Evolutionary conservation across 2,113 vertebrate species (phyloP).

Genomic region (Rhabdornis inornatus): DNA sequence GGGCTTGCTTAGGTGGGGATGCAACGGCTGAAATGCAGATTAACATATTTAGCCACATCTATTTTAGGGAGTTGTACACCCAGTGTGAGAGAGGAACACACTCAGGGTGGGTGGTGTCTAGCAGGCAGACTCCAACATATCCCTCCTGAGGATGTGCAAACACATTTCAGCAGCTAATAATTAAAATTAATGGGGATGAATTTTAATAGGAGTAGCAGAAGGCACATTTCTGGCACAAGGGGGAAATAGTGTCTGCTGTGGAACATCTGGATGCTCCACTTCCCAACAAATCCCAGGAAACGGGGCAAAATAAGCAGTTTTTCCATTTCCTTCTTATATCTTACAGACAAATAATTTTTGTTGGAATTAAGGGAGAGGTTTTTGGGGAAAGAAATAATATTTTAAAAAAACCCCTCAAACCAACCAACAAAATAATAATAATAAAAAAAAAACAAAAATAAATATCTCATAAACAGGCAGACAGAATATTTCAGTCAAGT

Average conservation of each 20-base stretch:
- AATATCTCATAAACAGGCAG: not conserved
- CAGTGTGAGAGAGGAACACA: not conserved
- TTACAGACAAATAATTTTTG: not conserved
- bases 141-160: not conserved
- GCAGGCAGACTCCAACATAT: not conserved
- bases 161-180: slow-evolving; percentile 11
- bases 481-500: not conserved
- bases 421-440: not conserved
- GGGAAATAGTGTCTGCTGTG: not conserved
- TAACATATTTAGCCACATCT: not conserved
- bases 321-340: not conserved
- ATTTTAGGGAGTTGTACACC: not conserved
- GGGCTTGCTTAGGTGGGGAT: not conserved
- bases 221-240: not conserved
- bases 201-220: slow-evolving; percentile 10
- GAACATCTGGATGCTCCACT: not conserved
- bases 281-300: not conserved
- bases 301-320: not conserved
- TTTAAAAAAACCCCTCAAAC: not conserved
- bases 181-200: not conserved
- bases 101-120: not conserved
- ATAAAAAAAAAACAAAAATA: not conserved
- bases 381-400: not conserved
- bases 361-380: not conserved
- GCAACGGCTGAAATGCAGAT: not conserved